Evolutionary conservation across 2,113 vertebrate species (phyloP), one percentile per base, ranked within the genome.

Genomic region (Ceuthmochares aereus): DNA sequence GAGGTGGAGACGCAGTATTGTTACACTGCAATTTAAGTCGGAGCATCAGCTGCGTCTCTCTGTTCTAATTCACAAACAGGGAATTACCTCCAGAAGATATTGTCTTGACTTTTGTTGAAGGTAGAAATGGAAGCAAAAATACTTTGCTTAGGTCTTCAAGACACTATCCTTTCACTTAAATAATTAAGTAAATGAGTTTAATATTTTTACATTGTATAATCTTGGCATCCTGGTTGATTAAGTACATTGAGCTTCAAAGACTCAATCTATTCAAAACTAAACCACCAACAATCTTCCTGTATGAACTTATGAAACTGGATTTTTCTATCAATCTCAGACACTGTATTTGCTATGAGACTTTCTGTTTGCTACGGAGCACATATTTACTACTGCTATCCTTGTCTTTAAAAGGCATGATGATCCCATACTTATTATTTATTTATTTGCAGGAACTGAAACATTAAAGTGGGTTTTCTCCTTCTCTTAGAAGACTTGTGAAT

Each of bases 281-380:
- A 56, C 10, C 4, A 74, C 30, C 14, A 59, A 55, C 90, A 83
- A 32, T 40, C 3, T 30, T 52, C 75, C 22, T 75, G 5, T 34
- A 36, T 36, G 13, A 72, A 66, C 20, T 47, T 75, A 34, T 42
- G 21, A 89, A 87, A 56, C 14, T 32, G 19, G 13, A 60, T 76
- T 45, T 89, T 43, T 52, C n/a, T 30, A 25, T 81, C 43, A 64
- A 74, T 68, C 10, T 74, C n/a, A 56, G 34, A 30, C 19, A 54
- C 12, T 63, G 10, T 23, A n/a, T 47, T 75, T 70, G 2, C 27
- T 72, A 22, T 1, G 0, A 68, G 36, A 32, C 2, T 43, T 5
- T 52, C 4, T 72, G 7, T 63, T 75, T 64, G 7, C 32, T 72
- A 37, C 36, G 16, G 32, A 85, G 36, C 56, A 56, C 7, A 16